phyloP scores from a whole-genome alignment of 2,797 vertebrate genomes.

The Threskiornis aethiopicus region DNA sequence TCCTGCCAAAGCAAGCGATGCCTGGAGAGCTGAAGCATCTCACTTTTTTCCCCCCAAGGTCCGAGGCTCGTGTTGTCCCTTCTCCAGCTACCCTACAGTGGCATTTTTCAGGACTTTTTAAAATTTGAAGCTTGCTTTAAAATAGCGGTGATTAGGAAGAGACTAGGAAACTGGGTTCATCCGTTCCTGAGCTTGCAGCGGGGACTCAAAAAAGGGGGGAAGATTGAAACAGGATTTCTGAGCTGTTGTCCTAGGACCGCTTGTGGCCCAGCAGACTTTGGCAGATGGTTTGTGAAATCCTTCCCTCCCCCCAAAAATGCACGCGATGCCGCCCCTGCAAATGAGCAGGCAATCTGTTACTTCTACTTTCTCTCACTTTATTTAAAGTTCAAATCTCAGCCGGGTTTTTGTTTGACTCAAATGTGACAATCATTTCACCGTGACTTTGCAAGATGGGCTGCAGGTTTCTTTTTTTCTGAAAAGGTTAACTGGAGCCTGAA shows the following conservation, averaged over 20 bases:
- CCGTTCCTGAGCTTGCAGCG: neutral
- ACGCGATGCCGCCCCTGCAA: neutral
- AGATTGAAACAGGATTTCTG: neutral
- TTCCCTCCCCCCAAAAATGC: neutral
- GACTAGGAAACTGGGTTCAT: neutral
- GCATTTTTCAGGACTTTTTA: neutral
- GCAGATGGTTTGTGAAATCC: conserved; percentile 50
- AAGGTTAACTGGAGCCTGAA: neutral
- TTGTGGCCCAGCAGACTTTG: neutral
- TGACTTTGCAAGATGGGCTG: neutral
- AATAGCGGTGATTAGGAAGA: neutral
- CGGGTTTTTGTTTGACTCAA: neutral
- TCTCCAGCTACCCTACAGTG: neutral
- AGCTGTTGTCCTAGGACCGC: neutral
- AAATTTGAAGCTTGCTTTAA: neutral
- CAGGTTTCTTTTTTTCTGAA: neutral
- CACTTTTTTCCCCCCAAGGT: neutral
- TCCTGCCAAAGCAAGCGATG: neutral
- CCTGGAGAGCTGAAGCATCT: neutral
- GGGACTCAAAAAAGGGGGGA: neutral
- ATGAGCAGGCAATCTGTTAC: conserved; percentile 54
- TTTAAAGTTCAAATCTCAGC: neutral
- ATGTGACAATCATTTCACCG: neutral
- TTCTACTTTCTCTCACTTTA: neutral
- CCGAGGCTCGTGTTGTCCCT: neutral